Conservation (phyloP, 2,888 invertebrate species). For the Micoletzkya japonica region DNA sequence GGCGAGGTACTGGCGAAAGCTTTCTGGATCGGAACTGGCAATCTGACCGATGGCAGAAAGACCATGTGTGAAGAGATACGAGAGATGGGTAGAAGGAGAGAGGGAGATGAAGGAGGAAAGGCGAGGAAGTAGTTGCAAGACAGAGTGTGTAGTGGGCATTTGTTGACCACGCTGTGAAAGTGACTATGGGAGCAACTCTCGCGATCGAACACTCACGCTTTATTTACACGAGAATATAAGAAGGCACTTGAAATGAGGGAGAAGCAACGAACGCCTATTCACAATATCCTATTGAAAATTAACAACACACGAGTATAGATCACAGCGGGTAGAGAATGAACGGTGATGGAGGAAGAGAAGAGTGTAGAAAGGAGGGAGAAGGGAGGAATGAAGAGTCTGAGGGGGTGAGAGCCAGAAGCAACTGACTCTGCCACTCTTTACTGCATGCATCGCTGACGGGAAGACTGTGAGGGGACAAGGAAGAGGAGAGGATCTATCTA, state of each 20-base stretch:
- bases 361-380: not conserved
- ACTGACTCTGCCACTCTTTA: constrained; percentile 21
- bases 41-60: constrained; percentile 4
- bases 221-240: no score
- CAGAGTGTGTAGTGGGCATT: no score
- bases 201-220: no score
- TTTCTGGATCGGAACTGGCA: constrained; percentile 16
- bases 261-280: constrained; percentile 17
- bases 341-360: not conserved
- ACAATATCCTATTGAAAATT: no score
- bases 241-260: no score
- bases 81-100: not conserved
- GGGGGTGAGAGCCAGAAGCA: constrained; percentile 2
- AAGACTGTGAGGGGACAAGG: constrained; percentile 14
- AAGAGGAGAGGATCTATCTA: constrained; percentile 5
- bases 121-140: constrained; percentile 14
- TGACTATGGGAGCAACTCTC: no score
- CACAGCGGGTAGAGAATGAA: not conserved
- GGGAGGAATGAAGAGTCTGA: not conserved
- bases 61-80: not conserved
- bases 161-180: no score
- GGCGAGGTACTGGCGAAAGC: constrained; percentile 7
- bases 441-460: constrained; percentile 16
- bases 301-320: no score
- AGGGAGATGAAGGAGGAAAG: constrained; percentile 6